Evolutionary conservation across 2,113 vertebrate genomes (phyloP).

Genomic region (Edolisoma coerulescens): DNA sequence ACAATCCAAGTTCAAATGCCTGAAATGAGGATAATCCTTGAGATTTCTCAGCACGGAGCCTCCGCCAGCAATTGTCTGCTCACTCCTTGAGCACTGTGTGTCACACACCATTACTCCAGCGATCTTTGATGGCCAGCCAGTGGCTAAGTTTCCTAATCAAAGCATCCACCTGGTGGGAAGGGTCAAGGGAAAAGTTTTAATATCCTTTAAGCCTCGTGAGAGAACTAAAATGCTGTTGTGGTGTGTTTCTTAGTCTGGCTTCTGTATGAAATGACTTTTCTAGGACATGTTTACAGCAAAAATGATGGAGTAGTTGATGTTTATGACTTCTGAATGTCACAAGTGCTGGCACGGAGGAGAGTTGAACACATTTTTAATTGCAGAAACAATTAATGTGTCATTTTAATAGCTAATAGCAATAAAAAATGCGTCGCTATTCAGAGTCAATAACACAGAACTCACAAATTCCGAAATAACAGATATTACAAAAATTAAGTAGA

Average conservation of each 20-base stretch:
- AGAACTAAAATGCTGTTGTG: neutral
- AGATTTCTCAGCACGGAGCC: neutral
- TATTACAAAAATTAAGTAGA: neutral
- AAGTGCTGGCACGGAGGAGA: neutral
- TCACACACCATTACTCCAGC: neutral
- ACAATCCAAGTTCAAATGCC: neutral
- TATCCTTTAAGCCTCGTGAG: neutral
- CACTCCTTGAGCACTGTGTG: neutral
- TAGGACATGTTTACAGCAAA: conserved; percentile 24
- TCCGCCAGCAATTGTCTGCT: neutral
- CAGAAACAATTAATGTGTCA: conserved; percentile 47
- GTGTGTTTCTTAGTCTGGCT: neutral
- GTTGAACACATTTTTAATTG: conserved; percentile 17
- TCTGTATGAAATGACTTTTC: neutral
- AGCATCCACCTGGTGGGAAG: neutral
- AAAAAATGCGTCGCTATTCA: neutral
- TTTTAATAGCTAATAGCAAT: conserved; percentile 48
- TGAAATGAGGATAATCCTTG: neutral
- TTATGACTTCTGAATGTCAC: conserved; percentile 58
- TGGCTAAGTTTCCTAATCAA: neutral
- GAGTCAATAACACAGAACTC: neutral
- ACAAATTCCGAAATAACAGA: neutral
- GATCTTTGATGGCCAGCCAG: neutral
- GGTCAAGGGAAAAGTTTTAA: neutral
- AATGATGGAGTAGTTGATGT: conserved; percentile 39